These are phyloP conservation scores for Zenarchopterus dispar DNA, from an alignment of 2,797 vertebrate species.

Conservation along the genomic window DNA sequence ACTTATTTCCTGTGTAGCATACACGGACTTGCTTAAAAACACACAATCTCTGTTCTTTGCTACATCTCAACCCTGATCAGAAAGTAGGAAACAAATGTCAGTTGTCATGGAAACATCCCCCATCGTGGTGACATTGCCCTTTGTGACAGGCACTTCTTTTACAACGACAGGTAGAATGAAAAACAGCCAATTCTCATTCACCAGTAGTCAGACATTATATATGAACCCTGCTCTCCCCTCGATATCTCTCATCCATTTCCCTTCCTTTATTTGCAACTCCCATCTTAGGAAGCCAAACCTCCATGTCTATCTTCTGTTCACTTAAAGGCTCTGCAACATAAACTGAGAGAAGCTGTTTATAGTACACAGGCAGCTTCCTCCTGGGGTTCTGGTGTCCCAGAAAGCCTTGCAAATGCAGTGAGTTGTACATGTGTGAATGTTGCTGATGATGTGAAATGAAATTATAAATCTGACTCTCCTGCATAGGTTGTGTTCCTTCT, in stretches of 20 bases:
- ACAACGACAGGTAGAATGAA: conserved; percentile 69
- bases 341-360: conserved; percentile 66
- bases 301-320: conserved; percentile 36
- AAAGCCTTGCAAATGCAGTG: conserved; percentile 59
- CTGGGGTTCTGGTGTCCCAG: conserved; percentile 66
- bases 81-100: conserved; percentile 5
- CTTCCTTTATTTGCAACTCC: conserved; percentile 51
- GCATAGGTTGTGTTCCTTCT: conserved; percentile 14
- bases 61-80: conserved; percentile 37
- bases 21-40: conserved; percentile 27
- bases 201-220: conserved; percentile 59
- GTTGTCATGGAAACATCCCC: conserved; percentile 72
- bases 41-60: conserved; percentile 11
- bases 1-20: conserved; percentile 11
- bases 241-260: conserved; percentile 38
- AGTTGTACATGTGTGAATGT: conserved; percentile 29
- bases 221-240: conserved; percentile 35
- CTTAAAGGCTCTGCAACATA: conserved; percentile 48
- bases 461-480: conserved; percentile 29
- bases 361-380: conserved; percentile 54
- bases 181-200: conserved; percentile 68
- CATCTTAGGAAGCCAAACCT: conserved; percentile 56
- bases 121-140: conserved; percentile 62
- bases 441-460: conserved; percentile 32
- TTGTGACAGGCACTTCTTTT: conserved; percentile 63